Conservation (phyloP, 2,113 vertebrate species). For the Lepus timidus region DNA sequence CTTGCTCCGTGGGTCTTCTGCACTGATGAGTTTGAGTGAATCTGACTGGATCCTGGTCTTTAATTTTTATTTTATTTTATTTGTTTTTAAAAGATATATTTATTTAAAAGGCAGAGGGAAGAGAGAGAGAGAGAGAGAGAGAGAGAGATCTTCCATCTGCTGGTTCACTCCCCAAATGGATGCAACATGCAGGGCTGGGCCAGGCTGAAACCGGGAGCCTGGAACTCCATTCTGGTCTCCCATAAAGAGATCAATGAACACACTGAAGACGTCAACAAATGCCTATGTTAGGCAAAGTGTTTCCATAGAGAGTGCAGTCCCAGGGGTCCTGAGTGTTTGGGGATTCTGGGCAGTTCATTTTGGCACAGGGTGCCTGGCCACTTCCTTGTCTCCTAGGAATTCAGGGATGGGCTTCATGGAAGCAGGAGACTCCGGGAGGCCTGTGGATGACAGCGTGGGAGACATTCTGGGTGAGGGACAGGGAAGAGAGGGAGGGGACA, state of each 20-base stretch:
- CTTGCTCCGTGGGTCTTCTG: neutral
- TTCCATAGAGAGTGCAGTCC: neutral
- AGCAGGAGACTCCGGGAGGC: neutral
- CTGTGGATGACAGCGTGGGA: neutral
- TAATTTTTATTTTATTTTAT: too few species aligned
- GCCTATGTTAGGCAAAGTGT: neutral
- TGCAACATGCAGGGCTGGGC: too few species aligned
- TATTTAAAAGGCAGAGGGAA: too few species aligned
- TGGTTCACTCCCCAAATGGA: too few species aligned
- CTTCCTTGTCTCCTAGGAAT: neutral
- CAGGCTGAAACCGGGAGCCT: too few species aligned
- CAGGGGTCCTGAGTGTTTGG: neutral
- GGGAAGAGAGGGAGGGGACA: too few species aligned
- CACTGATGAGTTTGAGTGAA: neutral
- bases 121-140: too few species aligned
- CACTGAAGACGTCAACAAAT: neutral
- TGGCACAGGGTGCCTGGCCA: neutral
- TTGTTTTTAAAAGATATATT: too few species aligned
- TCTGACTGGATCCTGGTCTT: neutral
- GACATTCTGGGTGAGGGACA: neutral
- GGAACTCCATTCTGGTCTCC: too few species aligned
- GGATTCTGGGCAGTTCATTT: slow-evolving; percentile 30
- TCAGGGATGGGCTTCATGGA: neutral
- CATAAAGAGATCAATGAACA: neutral
- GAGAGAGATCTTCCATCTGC: too few species aligned